These are phyloP conservation scores for Rhipidura dahli DNA, from an alignment of 2,113 vertebrate genomes.

Conservation along the genomic window DNA sequence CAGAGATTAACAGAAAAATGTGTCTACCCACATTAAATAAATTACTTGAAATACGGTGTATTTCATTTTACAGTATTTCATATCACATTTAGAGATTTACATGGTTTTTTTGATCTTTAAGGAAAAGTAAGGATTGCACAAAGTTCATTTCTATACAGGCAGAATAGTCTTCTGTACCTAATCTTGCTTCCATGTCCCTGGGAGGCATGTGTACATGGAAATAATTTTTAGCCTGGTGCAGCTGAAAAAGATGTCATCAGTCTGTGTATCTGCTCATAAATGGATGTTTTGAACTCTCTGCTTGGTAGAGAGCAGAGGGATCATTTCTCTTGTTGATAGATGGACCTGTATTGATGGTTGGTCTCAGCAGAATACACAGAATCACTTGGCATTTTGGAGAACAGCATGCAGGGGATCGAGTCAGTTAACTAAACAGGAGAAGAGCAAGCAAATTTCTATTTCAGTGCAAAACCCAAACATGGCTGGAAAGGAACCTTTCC, in stretches of 20 bases:
- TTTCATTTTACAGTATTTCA: background rate
- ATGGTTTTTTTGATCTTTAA: background rate
- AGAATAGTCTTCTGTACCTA: background rate
- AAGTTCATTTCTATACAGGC: background rate
- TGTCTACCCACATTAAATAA: background rate
- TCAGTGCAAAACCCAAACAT: background rate
- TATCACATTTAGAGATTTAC: background rate
- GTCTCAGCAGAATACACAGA: background rate
- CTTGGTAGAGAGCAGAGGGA: background rate
- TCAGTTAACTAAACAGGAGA: background rate
- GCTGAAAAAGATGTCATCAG: background rate
- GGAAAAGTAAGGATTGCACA: background rate
- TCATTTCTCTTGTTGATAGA: background rate
- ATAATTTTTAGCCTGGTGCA: background rate
- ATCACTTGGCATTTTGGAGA: background rate
- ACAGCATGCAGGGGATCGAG: rapidly evolving
- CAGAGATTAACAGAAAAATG: background rate
- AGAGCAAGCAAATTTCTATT: background rate
- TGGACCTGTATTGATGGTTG: background rate
- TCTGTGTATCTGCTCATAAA: background rate
- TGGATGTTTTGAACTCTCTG: background rate
- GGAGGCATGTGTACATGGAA: background rate
- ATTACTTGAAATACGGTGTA: background rate
- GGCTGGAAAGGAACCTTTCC: background rate
- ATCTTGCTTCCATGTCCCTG: background rate